Evolutionary conservation across 2,797 vertebrate species (phyloP).

Genomic region (Scomberomorus guttatus): DNA sequence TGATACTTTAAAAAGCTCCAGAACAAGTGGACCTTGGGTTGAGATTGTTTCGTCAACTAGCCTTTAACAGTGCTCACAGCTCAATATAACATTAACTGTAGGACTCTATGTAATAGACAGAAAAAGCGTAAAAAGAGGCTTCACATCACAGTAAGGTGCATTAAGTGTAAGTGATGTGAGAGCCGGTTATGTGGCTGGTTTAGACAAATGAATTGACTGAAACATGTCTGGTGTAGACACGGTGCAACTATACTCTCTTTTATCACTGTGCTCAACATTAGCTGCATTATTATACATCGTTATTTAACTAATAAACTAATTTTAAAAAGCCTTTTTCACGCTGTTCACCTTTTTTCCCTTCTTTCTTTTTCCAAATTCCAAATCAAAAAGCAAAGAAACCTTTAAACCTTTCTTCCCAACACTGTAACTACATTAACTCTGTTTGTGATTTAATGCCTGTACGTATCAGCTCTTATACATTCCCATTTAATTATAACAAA

Average conservation of each 20-base stretch:
- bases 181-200: background rate
- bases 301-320: background rate
- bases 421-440: background rate
- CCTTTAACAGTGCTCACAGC: background rate
- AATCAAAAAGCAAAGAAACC: background rate
- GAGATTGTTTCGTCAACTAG: too few relatives aligned
- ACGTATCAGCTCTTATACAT: background rate
- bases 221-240: background rate
- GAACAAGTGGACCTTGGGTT: too few relatives aligned
- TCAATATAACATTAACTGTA: background rate
- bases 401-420: background rate
- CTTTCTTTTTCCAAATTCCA: background rate
- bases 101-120: too few relatives aligned
- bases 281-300: background rate
- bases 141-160: too few relatives aligned
- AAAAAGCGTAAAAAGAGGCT: too few relatives aligned
- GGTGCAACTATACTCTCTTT: background rate
- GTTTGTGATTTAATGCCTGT: background rate
- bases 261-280: background rate
- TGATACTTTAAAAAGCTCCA: too few relatives aligned
- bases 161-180: too few relatives aligned
- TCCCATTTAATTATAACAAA: conserved; percentile 21
- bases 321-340: background rate
- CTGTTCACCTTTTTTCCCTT: background rate
- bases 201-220: background rate